Base-by-base conservation (phyloP, 1,140 invertebrate genomes). In the Ganaspis sp. region DNA sequence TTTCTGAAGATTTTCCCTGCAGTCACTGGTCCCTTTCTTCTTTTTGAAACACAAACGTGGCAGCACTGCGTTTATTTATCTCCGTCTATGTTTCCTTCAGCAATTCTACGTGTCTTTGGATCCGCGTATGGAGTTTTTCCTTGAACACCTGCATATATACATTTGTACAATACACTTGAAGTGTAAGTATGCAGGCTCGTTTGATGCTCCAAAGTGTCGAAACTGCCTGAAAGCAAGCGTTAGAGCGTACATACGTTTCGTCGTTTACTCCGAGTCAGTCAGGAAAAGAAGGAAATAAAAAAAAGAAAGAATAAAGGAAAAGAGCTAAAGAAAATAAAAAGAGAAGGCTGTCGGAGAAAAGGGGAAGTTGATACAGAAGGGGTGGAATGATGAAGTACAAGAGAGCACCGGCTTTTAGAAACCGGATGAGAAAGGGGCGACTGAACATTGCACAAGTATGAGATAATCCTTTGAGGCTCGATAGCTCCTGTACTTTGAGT, bases 381-480 rank as follows among this genome's bases (percentile, higher is more conserved):
- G 69, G 78, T 21, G 34, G 69, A 26, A 29, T n/a, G 40, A 42
- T 37, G 69, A 45, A 21, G 64, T 38, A 29, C 19, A 70, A 1
- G n/a, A n/a, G 71, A 53, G 75, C 17, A 23, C 42, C 42, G 9
- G 54, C 58, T 64, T 64, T 34, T 26, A 74, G 75, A 69, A 34
- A 74, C 49, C 75, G 54, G 58, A 73, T 64, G 21, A 49, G 29
- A 79, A 42, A 71, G 38, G 17, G 64, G 29, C 64, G 53, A 71
- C 23, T 34, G 58, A 64, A 49, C 5, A 71, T 29, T 8, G 58
- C 72, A 49, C 4, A 71, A 29, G 34, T 73, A 69, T 86, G 84
- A 86, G 70, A 83, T 80, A 72, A 81, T 73, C 77, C 76, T 83
- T 81, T 84, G 78, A 86, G 81, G 77, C 74, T 84, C 74, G 80